Conservation (phyloP, 2,797 vertebrate genomes). For the Paedocypris micromegethes region DNA sequence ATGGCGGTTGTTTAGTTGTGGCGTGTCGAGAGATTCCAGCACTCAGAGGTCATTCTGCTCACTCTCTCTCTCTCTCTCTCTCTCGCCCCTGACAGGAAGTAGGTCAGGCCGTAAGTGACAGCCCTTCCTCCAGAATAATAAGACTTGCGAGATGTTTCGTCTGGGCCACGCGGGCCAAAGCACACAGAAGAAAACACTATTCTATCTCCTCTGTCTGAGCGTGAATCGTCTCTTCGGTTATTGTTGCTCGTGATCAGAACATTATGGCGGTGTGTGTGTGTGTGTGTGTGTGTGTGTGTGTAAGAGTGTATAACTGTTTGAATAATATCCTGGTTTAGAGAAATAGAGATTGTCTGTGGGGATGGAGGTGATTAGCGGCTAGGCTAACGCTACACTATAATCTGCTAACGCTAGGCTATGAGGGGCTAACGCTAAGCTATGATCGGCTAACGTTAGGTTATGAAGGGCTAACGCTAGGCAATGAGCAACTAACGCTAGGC, state of each 20-base stretch:
- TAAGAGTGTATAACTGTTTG: constrained; percentile 1
- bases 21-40: constrained; percentile 14
- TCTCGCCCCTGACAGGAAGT: constrained; percentile 20
- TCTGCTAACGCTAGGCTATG: neutral
- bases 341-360: constrained; percentile 22
- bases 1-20: constrained; percentile 12
- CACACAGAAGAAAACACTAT: constrained; percentile 7
- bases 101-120: constrained; percentile 36
- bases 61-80: constrained; percentile 8
- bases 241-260: neutral
- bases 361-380: constrained; percentile 15
- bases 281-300: neutral
- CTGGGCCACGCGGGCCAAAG: constrained; percentile 20
- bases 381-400: neutral
- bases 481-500: too few relatives aligned
- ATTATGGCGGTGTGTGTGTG: neutral
- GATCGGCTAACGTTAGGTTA: too few relatives aligned
- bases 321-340: constrained; percentile 17
- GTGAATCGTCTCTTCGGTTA: constrained; percentile 16
- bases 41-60: neutral
- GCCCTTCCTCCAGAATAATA: constrained; percentile 35
- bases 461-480: too few relatives aligned
- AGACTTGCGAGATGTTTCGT: constrained; percentile 36
- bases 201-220: neutral
- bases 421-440: too few relatives aligned